Base-by-base conservation (phyloP, 2,113 vertebrate genomes). In the Dromas ardeola region DNA sequence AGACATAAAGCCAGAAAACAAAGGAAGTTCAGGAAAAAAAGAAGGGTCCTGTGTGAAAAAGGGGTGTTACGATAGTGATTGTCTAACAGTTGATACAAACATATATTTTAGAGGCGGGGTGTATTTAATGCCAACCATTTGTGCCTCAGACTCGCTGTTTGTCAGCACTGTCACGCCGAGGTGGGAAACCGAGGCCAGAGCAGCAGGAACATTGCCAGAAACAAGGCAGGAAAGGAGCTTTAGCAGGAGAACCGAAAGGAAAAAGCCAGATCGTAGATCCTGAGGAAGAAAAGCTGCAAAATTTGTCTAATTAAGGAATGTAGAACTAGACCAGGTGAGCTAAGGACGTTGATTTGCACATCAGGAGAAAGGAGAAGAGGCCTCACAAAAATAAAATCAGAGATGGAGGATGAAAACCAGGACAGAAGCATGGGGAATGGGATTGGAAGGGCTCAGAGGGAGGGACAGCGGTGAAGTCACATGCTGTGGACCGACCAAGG, bases 241-340 rank as follows among this genome's bases (percentile, higher is more conserved):
- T 63, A 86, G 65, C 42, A 82, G 34, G 72, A 65, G 66, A 91
- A 52, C 45, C 55, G 67, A 52, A 52, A 85, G 43, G 86, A 93
- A 89, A 85, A 81, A 79, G 72, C 15, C 32, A 76, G 36, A 70
- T 88, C 61, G 38, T 78, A 55, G 86, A 88, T 85, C 43, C 15
- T 52, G 43, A 50, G 89, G 70, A 92, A 87, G 61, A 87, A 92
- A 89, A 94, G 8, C 84, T 93, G 81, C 78, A 87, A 86, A 82
- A 87, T 95, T 72, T 90, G 58, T 95, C 95, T 95, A 97, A 96
- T 91, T 96, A 95, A 91, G 71, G 91, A 96, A 95, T 96, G 81
- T 95, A 95, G 91, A 97, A 97, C 97, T 94, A 95, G 97, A 97
- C 53, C 95, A 16, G 95, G 95, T 95, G 96, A 95, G 92, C 76